phyloP scores from a whole-genome alignment of 2,113 vertebrate genomes.

The Ptilorrhoa leucosticta region DNA sequence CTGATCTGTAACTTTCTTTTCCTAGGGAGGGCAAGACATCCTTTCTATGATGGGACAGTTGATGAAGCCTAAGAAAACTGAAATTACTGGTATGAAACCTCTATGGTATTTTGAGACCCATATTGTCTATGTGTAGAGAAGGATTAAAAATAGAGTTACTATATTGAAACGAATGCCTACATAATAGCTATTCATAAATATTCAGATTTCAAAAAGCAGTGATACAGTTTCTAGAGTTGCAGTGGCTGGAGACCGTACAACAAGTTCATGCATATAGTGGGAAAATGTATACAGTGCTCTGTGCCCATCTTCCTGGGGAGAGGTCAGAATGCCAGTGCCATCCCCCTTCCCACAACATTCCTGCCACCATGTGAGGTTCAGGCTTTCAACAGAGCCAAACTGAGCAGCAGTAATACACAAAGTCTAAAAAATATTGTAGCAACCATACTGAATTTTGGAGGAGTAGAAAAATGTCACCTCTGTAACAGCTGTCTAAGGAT shows the following conservation, averaged over 20 bases:
- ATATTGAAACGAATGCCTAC: background rate
- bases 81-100: slow-evolving; percentile 87
- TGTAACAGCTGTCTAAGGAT: background rate
- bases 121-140: background rate
- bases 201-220: background rate
- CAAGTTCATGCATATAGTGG: background rate
- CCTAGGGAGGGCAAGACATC: slow-evolving; percentile 95
- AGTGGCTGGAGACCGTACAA: background rate
- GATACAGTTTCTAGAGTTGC: background rate
- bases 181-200: background rate
- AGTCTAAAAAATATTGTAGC: background rate
- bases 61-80: slow-evolving; percentile 99
- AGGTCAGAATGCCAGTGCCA: background rate
- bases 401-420: background rate
- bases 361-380: background rate
- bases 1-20: background rate
- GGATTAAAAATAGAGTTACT: background rate
- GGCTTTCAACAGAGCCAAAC: background rate
- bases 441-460: background rate
- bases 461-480: background rate
- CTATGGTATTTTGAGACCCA: background rate
- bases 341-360: background rate
- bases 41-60: slow-evolving; percentile 99
- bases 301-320: background rate
- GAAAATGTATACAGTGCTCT: background rate